Conservation (phyloP, 2,113 vertebrate species). For the Ageneiosus marmoratus region DNA sequence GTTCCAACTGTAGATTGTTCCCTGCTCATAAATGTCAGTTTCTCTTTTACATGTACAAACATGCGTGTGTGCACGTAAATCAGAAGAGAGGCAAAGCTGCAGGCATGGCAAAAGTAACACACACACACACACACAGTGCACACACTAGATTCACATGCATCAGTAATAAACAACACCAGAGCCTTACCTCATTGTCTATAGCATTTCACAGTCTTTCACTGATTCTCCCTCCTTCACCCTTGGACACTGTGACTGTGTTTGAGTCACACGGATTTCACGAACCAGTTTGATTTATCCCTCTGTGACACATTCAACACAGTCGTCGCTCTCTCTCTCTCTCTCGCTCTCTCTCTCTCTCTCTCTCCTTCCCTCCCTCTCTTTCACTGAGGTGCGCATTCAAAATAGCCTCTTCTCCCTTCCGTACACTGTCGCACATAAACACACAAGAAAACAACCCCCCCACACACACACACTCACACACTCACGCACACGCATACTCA, state of each 20-base stretch:
- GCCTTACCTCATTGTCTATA: slow-evolving; percentile 70
- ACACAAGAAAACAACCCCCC: slow-evolving; percentile 56
- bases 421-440: slow-evolving; percentile 44
- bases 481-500: slow-evolving; percentile 56
- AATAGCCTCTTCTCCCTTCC: slow-evolving; percentile 56
- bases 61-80: slow-evolving; percentile 21
- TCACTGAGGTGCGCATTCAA: slow-evolving; percentile 33
- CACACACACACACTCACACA: slow-evolving; percentile 53
- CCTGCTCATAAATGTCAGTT: slow-evolving; percentile 41
- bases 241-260: slow-evolving; percentile 64
- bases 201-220: slow-evolving; percentile 45
- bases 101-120: slow-evolving; percentile 16
- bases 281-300: slow-evolving; percentile 63
- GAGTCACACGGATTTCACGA: slow-evolving; percentile 73
- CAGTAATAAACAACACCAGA: slow-evolving; percentile 54
- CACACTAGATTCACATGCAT: slow-evolving; percentile 56
- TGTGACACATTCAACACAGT: slow-evolving; percentile 63
- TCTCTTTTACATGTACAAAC: slow-evolving; percentile 52
- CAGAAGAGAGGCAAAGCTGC: slow-evolving; percentile 17
- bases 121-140: slow-evolving; percentile 37
- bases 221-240: slow-evolving; percentile 56
- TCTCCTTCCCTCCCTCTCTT: slow-evolving; percentile 46
- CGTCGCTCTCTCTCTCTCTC: slow-evolving; percentile 46
- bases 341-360: slow-evolving; percentile 18
- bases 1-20: slow-evolving; percentile 43